Conservation (phyloP, 2,888 invertebrate genomes). For the Drosophila trichaetosa region DNA sequence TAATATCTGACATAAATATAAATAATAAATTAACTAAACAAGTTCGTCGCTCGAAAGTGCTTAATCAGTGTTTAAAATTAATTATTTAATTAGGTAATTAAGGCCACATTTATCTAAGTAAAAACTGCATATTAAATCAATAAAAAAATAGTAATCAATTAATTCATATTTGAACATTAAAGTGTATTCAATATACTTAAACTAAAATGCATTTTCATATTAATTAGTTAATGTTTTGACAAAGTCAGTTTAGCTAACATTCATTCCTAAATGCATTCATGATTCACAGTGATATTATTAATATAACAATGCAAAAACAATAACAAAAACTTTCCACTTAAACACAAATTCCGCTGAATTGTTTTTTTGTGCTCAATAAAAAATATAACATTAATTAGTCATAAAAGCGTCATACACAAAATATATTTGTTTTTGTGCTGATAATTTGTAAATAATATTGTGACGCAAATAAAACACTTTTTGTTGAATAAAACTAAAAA, state of each 20-base stretch:
- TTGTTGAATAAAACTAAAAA: constrained; percentile 19
- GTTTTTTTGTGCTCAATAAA: background rate
- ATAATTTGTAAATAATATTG: constrained; percentile 17
- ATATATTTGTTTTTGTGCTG: background rate
- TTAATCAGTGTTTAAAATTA: background rate
- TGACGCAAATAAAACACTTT: constrained; percentile 15
- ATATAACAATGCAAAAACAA: background rate
- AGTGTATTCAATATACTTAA: background rate
- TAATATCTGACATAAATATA: background rate
- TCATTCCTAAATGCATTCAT: background rate
- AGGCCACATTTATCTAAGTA: background rate
- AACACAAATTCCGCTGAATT: constrained; percentile 19
- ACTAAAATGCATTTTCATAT: background rate
- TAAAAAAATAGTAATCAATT: background rate
- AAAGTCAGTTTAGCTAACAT: constrained; percentile 8
- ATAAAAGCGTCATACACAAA: constrained; percentile 16
- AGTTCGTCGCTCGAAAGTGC: background rate
- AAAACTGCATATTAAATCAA: background rate
- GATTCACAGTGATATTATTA: constrained; percentile 17
- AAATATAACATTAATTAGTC: constrained; percentile 29
- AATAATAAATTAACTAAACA: background rate
- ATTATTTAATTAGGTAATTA: background rate
- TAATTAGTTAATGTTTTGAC: background rate
- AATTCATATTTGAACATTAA: background rate
- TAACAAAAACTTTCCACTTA: constrained; percentile 14